Base-by-base conservation (phyloP, 2,113 vertebrate species). In the Hippopotamus amphibius region DNA sequence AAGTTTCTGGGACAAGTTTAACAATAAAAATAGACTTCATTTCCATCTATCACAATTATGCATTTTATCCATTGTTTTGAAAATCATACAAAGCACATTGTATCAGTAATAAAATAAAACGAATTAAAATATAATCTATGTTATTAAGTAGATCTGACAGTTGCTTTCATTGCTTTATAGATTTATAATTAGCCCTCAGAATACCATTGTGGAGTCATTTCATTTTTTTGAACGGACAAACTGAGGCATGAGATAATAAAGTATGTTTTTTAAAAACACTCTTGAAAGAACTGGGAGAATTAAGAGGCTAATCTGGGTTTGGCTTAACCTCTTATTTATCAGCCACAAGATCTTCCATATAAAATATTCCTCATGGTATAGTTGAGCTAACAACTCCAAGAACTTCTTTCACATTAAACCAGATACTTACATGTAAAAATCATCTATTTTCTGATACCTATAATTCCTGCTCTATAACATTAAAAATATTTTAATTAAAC, bases 91-190 rank as follows among this genome's bases (percentile, higher is more conserved):
- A 95, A 79, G 55, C 59, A 96, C 72, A 95, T 94, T 86, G n/a
- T 86, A 53, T 92, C 43, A 74, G 21, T 94, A 96, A 94, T 77
- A 93, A 88, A 93, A 91, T 77, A 86, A 92, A 96, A 92, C 61
- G 53, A 96, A 97, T 96, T 88, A 65, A 88, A 63, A 53, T 79
- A 88, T 85, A 90, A 28, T 90, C 66, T 53, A 83, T 76, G 26
- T 41, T 93, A 90, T 76, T 96, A 98, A 95, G 81, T 50, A 90
- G 53, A 93, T 84, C 50, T 93, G 46, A 88, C 4, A 4, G 46
- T 95, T 96, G n/a, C 28, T 95, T 79, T 95, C 76, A 97, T 97
- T 85, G 61, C 46, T 96, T 95, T 63, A 74, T 37, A 88, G 82
- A 95, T 90, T 88, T 94, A 77, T 79, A 88, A 96, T 88, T 97